phyloP scores from a whole-genome alignment of 2,888 invertebrate species.

The Caenorhabditis imperialis region DNA sequence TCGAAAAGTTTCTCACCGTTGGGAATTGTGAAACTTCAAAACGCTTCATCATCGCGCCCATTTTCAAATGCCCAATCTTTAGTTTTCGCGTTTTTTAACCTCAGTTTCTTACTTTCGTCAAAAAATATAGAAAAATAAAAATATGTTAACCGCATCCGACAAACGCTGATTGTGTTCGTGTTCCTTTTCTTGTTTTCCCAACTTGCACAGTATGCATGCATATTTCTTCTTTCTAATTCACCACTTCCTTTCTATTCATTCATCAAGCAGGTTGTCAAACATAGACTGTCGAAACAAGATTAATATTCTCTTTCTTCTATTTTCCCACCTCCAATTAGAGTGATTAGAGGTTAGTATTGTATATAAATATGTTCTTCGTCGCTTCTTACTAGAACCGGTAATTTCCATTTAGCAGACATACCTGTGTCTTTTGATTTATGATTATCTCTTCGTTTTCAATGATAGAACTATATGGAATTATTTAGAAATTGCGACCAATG shows the following conservation, averaged over 20 bases:
- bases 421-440: no score
- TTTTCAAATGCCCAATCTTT: no score
- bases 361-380: constrained; percentile 14
- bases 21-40: no score
- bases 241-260: not conserved
- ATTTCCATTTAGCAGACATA: no score
- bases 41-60: no score
- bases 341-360: constrained; percentile 17
- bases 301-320: not conserved
- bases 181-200: no score
- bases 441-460: no score
- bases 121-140: not conserved
- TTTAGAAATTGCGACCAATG: constrained; percentile 5
- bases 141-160: no score
- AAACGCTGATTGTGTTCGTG: no score
- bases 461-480: no score
- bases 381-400: constrained; percentile 5
- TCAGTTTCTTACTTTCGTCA: not conserved
- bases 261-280: no score
- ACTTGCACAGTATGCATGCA: no score
- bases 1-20: not conserved
- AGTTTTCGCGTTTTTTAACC: not conserved
- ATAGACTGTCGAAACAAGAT: constrained; percentile 25
- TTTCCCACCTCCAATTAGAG: constrained; percentile 3
- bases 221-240: not conserved